These are phyloP conservation scores for Balanococcus diminutus DNA, from an alignment of 2,888 invertebrate genomes.

Conservation along the genomic window DNA sequence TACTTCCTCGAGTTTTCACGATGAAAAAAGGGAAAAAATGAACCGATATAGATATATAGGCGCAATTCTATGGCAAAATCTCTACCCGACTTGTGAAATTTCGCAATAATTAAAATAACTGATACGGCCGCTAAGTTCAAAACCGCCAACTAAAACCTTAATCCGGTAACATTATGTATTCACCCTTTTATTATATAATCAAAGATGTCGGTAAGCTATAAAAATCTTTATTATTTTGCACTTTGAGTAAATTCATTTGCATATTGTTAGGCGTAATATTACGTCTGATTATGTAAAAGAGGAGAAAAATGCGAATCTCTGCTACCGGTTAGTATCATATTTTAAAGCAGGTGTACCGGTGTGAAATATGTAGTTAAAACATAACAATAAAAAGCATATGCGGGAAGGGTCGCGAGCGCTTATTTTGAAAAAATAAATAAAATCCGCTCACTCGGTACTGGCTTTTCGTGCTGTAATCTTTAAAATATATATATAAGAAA, in stretches of 20 bases:
- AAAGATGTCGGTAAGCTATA: constrained; percentile 55
- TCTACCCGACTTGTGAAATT: neutral
- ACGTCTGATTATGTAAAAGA: constrained; percentile 53
- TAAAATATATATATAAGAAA: constrained; percentile 12
- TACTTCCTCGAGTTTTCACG: neutral
- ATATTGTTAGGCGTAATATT: constrained; percentile 48
- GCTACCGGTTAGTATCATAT: neutral
- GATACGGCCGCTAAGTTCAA: neutral
- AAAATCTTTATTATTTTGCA: constrained; percentile 56
- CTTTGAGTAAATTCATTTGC: constrained; percentile 55
- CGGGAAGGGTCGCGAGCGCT: constrained; percentile 29
- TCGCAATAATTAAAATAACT: constrained; percentile 25
- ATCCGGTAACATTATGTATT: constrained; percentile 49
- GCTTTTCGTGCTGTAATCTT: constrained; percentile 12
- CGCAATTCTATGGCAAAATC: neutral
- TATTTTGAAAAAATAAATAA: constrained; percentile 44
- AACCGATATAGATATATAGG: neutral
- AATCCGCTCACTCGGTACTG: constrained; percentile 6
- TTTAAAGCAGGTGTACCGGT: constrained; percentile 46
- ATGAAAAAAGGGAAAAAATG: neutral
- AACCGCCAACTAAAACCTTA: constrained; percentile 19
- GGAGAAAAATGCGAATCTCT: constrained; percentile 50
- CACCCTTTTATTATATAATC: constrained; percentile 55
- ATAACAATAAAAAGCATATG: constrained; percentile 53
- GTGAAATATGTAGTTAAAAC: constrained; percentile 51